Base-by-base conservation (phyloP, 2,113 vertebrate genomes). In the Elgaria multicarinata region DNA sequence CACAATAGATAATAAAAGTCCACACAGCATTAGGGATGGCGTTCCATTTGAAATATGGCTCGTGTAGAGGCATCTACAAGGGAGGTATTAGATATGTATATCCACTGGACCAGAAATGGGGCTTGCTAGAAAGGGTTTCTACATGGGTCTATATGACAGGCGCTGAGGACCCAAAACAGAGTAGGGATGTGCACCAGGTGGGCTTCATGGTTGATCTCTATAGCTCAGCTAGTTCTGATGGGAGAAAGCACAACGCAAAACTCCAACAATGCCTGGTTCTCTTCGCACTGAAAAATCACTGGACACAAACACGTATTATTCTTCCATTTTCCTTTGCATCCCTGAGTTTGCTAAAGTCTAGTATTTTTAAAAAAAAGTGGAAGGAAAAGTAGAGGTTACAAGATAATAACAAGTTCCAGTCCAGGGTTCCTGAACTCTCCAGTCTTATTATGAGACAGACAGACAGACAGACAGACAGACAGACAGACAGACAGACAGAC, bases 51-150 rank as follows among this genome's bases (percentile, higher is more conserved):
- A 26, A 14, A 24, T 10, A 44, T 58, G 46, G 31, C 39, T 36
- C 50, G 1, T 67, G 64, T n/a, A 58, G 42, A 55, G 10, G 46
- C 7, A 31, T 64, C 3, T 4, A 12, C 18, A 20, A 0, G 6
- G 3, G 20, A 50, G 44, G 44, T 42, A 14, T 16, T 2, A 1
- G n/a, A 39, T 36, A 5, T 1, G 14, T 1, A 12, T 2, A 26
- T 39, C 24, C 10, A 4, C 10, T 26, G 13, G 6, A 20, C 6
- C 80, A 75, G 7, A 2, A 3, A n/a, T 42, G 53, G 53, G 20
- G 33, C 20, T 28, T 64, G 10, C 12, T 7, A 13, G 5, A 13
- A 20, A 42, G 36, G 2, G 1, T 62, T 9, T n/a, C 0, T 55
- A 53, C 10, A 3, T 9, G 36, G 7, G 20, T 39, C 58, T 28